Evolutionary conservation across 2,888 invertebrate genomes (phyloP).

Genomic region (Scaptomyza cyrtandrae): DNA sequence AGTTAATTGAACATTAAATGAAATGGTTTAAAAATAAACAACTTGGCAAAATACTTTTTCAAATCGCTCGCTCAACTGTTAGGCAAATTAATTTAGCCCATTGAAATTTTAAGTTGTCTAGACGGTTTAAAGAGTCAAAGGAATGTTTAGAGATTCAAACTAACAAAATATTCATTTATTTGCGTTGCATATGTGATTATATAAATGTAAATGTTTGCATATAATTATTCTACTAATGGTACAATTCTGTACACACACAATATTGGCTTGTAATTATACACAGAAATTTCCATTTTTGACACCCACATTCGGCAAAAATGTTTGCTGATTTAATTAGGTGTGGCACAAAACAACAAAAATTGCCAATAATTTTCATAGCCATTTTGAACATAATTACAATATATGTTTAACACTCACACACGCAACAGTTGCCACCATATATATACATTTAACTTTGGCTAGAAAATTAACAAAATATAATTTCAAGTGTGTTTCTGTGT

Average conservation of each 20-base stretch:
- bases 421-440: slow-evolving; percentile 51
- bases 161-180: too few species aligned
- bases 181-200: too few species aligned
- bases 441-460: slow-evolving; percentile 49
- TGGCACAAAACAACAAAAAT: slow-evolving; percentile 22
- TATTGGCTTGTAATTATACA: slow-evolving; percentile 20
- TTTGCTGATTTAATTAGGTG: slow-evolving; percentile 33
- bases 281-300: slow-evolving; percentile 30
- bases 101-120: slow-evolving; percentile 42
- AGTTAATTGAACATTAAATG: slow-evolving; percentile 74
- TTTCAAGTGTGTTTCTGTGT: slow-evolving; percentile 37
- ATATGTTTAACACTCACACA: slow-evolving; percentile 35
- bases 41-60: slow-evolving; percentile 29
- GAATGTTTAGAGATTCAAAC: neutral
- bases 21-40: slow-evolving; percentile 69
- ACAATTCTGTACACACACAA: neutral
- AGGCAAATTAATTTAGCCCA: slow-evolving; percentile 22
- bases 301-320: slow-evolving; percentile 23
- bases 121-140: slow-evolving; percentile 20
- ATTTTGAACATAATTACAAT: slow-evolving; percentile 66
- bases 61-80: slow-evolving; percentile 51
- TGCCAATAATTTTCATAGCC: slow-evolving; percentile 51
- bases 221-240: neutral
- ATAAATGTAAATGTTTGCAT: neutral
- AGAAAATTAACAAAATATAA: slow-evolving; percentile 51